Conservation (phyloP, 2,888 invertebrate species). For the Cinara cedri region DNA sequence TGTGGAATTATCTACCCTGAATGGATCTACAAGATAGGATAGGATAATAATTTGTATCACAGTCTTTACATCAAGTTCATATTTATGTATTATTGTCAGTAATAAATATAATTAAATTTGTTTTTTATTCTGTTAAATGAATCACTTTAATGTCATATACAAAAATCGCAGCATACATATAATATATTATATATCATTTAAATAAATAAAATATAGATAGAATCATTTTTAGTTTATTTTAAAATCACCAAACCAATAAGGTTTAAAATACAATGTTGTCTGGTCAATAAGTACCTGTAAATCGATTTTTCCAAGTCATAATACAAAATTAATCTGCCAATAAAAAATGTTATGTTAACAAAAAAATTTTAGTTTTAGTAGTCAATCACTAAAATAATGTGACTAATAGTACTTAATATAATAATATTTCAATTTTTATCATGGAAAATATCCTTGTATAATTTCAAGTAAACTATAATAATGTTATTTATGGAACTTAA, state of each 20-base stretch:
- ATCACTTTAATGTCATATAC: constrained; percentile 41
- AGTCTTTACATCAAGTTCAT: too few relatives aligned
- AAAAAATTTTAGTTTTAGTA: not conserved
- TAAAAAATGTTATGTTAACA: not conserved
- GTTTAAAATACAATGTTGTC: constrained; percentile 24
- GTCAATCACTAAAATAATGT: not conserved
- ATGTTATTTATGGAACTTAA: too few relatives aligned
- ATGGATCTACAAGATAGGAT: too few relatives aligned
- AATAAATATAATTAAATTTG: not conserved
- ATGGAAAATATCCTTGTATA: not conserved
- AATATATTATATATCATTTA: not conserved
- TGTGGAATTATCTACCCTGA: too few relatives aligned
- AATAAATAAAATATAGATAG: constrained; percentile 33
- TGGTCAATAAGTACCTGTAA: constrained; percentile 37
- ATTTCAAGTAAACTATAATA: not conserved
- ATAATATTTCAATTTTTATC: not conserved
- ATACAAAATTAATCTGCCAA: not conserved
- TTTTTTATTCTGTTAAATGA: constrained; percentile 13
- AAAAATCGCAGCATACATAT: constrained; percentile 11
- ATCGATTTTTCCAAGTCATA: constrained; percentile 20
- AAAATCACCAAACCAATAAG: constrained; percentile 16
- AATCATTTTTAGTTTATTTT: constrained; percentile 22
- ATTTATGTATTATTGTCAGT: not conserved
- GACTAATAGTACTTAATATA: too few relatives aligned
- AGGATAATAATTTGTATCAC: too few relatives aligned